Conservation (phyloP, 1,140 invertebrate species). For the Bombus picipes region DNA sequence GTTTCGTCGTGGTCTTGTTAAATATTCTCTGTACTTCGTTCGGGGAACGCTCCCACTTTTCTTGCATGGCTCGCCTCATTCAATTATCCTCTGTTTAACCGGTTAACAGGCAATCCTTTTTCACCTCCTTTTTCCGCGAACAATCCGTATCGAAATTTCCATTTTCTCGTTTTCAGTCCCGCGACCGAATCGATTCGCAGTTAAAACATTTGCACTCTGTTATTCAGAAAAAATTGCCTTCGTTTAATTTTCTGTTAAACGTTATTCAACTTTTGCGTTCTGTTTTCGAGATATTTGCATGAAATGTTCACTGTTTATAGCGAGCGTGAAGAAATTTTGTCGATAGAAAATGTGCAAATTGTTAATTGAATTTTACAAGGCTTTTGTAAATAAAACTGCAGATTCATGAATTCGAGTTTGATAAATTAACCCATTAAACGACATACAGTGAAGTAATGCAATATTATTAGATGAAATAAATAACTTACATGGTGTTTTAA, state of each 20-base stretch:
- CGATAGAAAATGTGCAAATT: not conserved
- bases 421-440: too few species aligned
- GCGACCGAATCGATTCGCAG: conserved; percentile 6
- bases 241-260: conserved; percentile 1
- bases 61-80: conserved; percentile 8
- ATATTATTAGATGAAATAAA: too few species aligned
- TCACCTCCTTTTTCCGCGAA: not conserved
- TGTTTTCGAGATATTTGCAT: not conserved
- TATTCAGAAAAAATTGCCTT: conserved; percentile 2
- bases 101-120: conserved; percentile 9
- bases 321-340: not conserved
- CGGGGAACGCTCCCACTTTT: not conserved
- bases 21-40: conserved; percentile 7
- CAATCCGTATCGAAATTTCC: conserved; percentile 14
- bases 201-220: conserved; percentile 17
- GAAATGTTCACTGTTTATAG: not conserved
- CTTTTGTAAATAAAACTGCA: not conserved
- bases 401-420: not conserved
- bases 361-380: not conserved
- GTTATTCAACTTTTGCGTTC: too few species aligned
- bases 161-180: conserved; percentile 2
- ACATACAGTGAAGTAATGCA: too few species aligned
- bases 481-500: too few species aligned
- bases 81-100: conserved; percentile 28
- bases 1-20: conserved; percentile 1